A percentile compares a stretch with the other conserved stretches of the same genome.
These are phyloP conservation scores for Dryobates pubescens DNA, from an alignment of 2,797 vertebrate genomes.

Conservation along the genomic window DNA sequence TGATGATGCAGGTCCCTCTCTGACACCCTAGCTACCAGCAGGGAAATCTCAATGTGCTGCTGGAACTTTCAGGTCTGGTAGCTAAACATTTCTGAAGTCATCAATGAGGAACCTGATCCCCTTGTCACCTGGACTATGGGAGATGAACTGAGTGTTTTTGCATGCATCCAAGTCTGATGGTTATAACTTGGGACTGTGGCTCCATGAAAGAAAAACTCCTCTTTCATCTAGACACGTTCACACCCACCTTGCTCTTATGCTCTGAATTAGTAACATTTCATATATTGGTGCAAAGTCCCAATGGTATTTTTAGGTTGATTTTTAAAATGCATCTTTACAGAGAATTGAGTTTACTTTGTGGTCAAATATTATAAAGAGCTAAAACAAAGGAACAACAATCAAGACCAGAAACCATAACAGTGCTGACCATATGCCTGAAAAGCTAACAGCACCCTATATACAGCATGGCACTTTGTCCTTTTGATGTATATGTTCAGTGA, in stretches of 20 bases:
- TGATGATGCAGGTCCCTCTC: neutral
- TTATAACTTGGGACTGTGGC: neutral
- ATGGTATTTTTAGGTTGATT: neutral
- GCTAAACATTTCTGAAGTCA: neutral
- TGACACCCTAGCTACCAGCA: neutral
- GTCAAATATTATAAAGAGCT: neutral
- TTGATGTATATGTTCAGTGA: neutral
- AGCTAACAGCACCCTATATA: neutral
- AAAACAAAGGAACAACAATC: neutral
- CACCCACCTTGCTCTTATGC: neutral
- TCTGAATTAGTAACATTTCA: neutral
- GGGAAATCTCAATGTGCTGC: neutral
- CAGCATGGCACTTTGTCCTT: neutral
- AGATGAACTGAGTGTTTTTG: neutral
- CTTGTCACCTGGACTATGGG: too few relatives aligned
- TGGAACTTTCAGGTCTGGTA: neutral
- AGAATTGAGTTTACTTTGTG: neutral
- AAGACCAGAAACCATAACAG: neutral
- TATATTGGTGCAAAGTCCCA: neutral
- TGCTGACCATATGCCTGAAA: neutral
- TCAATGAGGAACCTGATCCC: neutral
- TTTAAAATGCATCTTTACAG: neutral
- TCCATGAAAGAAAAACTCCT: neutral
- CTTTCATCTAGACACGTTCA: neutral
- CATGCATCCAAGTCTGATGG: neutral